phyloP scores from a whole-genome alignment of 2,797 vertebrate species.

The Hirundo rustica region DNA sequence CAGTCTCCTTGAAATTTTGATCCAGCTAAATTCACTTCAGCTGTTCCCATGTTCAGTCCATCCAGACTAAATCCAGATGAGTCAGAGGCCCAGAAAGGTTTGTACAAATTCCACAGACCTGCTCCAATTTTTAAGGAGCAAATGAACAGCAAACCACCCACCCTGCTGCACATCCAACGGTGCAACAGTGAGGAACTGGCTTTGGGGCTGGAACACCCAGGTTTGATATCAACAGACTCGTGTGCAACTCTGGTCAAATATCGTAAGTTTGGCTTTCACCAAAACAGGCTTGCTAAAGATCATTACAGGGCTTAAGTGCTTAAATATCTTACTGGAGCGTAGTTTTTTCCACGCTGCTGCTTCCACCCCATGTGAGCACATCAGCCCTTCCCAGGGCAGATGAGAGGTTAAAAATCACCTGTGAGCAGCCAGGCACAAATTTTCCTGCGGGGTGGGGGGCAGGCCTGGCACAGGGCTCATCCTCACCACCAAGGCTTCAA shows the following conservation, averaged over 20 bases:
- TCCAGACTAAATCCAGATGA: neutral
- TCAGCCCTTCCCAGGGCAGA: neutral
- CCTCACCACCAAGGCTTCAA: neutral
- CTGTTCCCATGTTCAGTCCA: neutral
- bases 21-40: neutral
- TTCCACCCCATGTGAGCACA: neutral
- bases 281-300: neutral
- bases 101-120: neutral
- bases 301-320: neutral
- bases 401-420: neutral
- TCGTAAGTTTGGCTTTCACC: neutral
- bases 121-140: neutral
- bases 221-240: neutral
- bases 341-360: neutral
- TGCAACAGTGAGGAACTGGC: accelerated
- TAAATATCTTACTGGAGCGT: neutral
- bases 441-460: accelerated
- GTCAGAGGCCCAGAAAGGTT: neutral
- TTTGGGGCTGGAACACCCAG: neutral
- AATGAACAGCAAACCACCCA: neutral
- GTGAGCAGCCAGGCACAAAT: neutral
- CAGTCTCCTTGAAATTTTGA: neutral
- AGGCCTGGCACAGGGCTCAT: neutral
- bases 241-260: neutral
- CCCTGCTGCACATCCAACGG: neutral